Percentiles rank a stretch among this genome's conserved stretches.
Evolutionary conservation across 1,140 invertebrate species (phyloP).

Genomic region (Meloidogyne chitwoodi): DNA sequence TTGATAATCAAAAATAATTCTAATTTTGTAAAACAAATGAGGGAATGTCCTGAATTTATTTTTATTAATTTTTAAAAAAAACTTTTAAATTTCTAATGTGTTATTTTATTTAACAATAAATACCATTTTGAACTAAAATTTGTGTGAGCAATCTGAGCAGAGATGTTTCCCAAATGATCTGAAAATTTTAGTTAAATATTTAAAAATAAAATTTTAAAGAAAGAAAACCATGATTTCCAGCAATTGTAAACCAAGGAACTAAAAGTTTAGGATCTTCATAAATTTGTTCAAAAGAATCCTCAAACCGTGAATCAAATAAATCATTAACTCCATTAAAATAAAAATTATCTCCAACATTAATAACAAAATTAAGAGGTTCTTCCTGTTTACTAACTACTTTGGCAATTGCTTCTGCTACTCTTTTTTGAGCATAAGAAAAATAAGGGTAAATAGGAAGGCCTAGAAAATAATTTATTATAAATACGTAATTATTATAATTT

Average conservation of each 20-base stretch:
- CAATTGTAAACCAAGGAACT: constrained; percentile 62
- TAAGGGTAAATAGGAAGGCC: constrained; percentile 38
- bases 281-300: constrained; percentile 43
- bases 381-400: constrained; percentile 18
- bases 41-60: constrained; percentile 45
- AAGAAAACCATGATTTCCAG: constrained; percentile 61
- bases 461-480: constrained; percentile 1
- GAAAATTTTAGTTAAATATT: background rate
- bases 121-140: constrained; percentile 61
- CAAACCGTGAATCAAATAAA: constrained; percentile 36
- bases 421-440: constrained; percentile 34
- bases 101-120: background rate
- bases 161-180: constrained; percentile 63
- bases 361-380: constrained; percentile 31
- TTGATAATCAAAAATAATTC: constrained; percentile 28
- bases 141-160: constrained; percentile 61
- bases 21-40: constrained; percentile 37
- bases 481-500: too few relatives aligned
- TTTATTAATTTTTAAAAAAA: background rate
- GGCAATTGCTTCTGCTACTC: constrained; percentile 28
- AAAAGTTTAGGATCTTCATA: constrained; percentile 22
- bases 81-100: too few relatives aligned
- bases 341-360: constrained; percentile 47
- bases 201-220: background rate
- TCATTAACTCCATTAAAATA: constrained; percentile 46